These are phyloP conservation scores for Ivindomyrus marchei DNA, from an alignment of 2,113 vertebrate species.

Conservation along the genomic window DNA sequence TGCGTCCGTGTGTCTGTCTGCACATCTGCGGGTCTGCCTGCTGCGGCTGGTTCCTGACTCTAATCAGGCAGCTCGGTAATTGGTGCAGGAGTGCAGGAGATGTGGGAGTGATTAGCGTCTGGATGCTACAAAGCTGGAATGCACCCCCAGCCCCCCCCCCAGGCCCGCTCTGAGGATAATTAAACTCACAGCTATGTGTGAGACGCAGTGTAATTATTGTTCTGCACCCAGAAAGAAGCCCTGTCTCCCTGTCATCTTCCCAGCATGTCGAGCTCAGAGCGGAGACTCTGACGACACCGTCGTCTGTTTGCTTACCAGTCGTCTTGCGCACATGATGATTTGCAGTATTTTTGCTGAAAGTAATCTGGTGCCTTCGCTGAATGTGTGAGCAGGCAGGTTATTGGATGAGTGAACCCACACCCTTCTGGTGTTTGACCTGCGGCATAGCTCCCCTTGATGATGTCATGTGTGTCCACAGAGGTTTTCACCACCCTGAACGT, in stretches of 20 bases:
- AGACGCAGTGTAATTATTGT: conserved; percentile 15
- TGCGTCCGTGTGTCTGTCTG: conserved; percentile 13
- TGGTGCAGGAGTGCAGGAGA: conserved; percentile 23
- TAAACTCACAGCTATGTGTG: conserved; percentile 17
- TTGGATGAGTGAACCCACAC: neutral
- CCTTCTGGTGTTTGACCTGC: neutral
- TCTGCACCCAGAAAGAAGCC: neutral
- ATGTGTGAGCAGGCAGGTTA: neutral
- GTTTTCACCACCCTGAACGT: neutral
- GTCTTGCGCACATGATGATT: neutral
- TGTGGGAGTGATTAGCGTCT: conserved; percentile 26
- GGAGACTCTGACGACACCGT: too few species aligned
- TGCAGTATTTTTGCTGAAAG: neutral
- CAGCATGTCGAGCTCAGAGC: neutral
- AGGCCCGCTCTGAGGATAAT: neutral
- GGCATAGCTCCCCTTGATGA: neutral
- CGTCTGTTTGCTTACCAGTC: neutral
- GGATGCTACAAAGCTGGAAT: neutral
- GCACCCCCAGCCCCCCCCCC: neutral
- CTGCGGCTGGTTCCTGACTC: neutral
- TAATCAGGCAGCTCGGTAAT: conserved; percentile 23
- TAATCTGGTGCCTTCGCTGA: neutral
- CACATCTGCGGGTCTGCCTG: conserved; percentile 15
- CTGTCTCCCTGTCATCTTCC: neutral
- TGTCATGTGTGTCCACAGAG: neutral